Base-by-base conservation (phyloP, 2,888 invertebrate species). In the Dermolepida albohirtum region DNA sequence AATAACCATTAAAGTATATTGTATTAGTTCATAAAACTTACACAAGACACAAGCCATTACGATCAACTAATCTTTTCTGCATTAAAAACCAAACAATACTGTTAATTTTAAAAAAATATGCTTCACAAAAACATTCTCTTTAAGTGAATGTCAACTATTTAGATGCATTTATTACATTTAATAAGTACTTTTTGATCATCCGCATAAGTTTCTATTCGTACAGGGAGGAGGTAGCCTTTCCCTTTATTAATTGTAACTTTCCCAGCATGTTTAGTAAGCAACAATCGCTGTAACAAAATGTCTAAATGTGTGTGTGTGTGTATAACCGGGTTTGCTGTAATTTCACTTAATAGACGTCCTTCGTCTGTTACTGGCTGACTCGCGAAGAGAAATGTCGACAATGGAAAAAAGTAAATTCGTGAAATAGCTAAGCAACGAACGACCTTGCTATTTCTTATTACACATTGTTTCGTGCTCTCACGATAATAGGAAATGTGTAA, bases 371-470 rank as follows among this genome's bases (percentile, higher is more conserved):
- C 11, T 22, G 44, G 16, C 14, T 17, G 44, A 29, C 27, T 54
- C 54, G 40, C 17, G n/a, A 54, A 54, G 54, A 54, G 54, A 54
- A 54, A 54, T 54, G 54, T 54, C 12, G 47, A 34, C 17, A 49
- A 49, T 39, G 22, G 49, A 29, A 49, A 59, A 62, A 62, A 50
- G 62, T 62, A 54, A 64, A 64, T 64, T 52, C 44, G 29, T 64
- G 41, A 54, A 64, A 64, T 52, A 64, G 43, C 51, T 64, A 62
- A 62, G 11, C 39, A 43, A 43, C 44, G 49, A 22, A 14, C 64
- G 52, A 64, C 64, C 64, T 64, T 54, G 52, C 34, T 27, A 41
- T 64, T 64, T 52, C 39, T 52, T 34, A 10, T 34, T 34, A 10
- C 10, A 2, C 6, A 34, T 34, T 8, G 34, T 34, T 34, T 6